A percentile compares a stretch with the other conserved stretches of the same genome.
These are phyloP conservation scores for Bucorvus abyssinicus DNA, from an alignment of 2,797 vertebrate genomes.

Conservation along the genomic window DNA sequence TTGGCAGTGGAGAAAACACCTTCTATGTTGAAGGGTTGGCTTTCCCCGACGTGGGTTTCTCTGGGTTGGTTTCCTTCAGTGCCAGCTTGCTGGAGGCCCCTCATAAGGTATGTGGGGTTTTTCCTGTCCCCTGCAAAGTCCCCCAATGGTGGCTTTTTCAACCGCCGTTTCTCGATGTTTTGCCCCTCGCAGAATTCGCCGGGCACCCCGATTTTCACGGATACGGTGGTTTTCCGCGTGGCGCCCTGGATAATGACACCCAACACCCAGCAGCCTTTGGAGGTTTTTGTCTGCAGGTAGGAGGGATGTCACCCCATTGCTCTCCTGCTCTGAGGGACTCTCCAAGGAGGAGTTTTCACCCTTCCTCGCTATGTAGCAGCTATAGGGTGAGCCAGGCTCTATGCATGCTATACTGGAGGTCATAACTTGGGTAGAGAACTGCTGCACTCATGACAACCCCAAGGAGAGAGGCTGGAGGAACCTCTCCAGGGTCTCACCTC, in stretches of 20 bases:
- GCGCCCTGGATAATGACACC: conserved; percentile 97
- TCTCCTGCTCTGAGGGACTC: neutral
- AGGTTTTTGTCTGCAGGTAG: conserved; percentile 90
- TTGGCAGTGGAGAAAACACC: conserved; percentile 41
- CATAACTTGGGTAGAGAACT: neutral
- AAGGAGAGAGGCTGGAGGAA: neutral
- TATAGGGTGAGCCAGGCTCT: neutral
- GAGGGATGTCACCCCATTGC: accelerated
- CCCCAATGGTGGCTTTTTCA: accelerated
- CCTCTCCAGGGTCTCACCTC: neutral
- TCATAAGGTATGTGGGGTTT: conserved; percentile 56
- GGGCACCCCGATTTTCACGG: conserved; percentile 85
- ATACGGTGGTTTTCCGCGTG: conserved; percentile 83
- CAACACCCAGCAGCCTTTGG: conserved; percentile 85
- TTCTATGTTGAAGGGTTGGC: conserved; percentile 88
- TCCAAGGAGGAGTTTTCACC: neutral
- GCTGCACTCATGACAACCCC: neutral
- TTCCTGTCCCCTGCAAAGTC: accelerated
- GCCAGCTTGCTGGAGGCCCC: conserved; percentile 81
- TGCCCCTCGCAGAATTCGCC: conserved; percentile 70
- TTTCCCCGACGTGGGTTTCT: conserved; percentile 85
- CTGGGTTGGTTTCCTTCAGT: conserved; percentile 81
- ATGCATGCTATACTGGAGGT: neutral
- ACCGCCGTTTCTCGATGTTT: accelerated
- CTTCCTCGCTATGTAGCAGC: neutral